Percentiles rank a stretch among this genome's conserved stretches.
Evolutionary conservation across 2,797 vertebrate genomes (phyloP).

Genomic region (Malurus splendens): DNA sequence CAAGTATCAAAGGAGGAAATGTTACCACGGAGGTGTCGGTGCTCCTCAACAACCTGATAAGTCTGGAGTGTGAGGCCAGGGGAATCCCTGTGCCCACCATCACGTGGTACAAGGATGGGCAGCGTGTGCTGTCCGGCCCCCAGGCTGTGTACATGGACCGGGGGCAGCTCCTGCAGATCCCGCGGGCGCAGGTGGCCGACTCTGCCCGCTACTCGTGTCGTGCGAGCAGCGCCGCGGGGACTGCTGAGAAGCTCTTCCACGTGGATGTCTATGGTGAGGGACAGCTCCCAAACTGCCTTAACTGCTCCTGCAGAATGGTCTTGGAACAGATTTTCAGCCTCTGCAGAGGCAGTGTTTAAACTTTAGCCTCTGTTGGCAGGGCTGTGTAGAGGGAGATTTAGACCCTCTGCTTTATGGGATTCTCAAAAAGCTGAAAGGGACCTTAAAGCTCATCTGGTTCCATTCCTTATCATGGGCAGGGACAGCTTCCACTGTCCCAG

Average conservation of each 20-base stretch:
- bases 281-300: not conserved
- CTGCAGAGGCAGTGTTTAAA: not conserved
- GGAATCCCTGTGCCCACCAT: constrained; percentile 85
- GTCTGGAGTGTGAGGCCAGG: constrained; percentile 86
- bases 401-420: not conserved
- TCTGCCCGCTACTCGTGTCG: constrained; percentile 83
- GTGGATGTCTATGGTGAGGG: constrained; percentile 87
- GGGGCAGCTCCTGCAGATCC: constrained; percentile 88
- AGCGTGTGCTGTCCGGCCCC: constrained; percentile 73
- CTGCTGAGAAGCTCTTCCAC: constrained; percentile 79
- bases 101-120: constrained; percentile 86
- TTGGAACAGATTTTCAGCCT: not conserved
- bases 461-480: not conserved
- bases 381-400: not conserved
- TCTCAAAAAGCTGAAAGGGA: not conserved
- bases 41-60: constrained; percentile 79
- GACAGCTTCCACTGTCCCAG: not conserved
- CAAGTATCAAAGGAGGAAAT: constrained; percentile 90
- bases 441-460: not conserved
- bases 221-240: constrained; percentile 80
- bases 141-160: constrained; percentile 83
- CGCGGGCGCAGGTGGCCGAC: constrained; percentile 79
- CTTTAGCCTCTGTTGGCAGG: not conserved
- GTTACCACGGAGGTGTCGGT: constrained; percentile 78
- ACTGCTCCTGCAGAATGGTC: not conserved